Base-by-base conservation (phyloP, 2,797 vertebrate genomes). In the Sciurus carolinensis region DNA sequence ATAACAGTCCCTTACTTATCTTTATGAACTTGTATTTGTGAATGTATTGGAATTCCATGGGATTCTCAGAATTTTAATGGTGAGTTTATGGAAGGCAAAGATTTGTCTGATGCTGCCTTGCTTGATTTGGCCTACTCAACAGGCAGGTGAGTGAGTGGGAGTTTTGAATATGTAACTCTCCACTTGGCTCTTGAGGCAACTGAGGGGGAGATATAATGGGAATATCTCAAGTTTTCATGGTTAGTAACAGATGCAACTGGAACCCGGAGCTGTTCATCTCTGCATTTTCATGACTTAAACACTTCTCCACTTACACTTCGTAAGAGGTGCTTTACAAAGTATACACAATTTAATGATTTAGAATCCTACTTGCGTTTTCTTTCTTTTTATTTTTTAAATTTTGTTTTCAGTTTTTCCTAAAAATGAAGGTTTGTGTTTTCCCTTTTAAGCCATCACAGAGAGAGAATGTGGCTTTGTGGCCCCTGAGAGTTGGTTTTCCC, bases 401-500 rank as follows among this genome's bases (percentile, higher is more conserved):
- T 81, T n/a, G 5, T 18, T 57, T 92, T 64, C 42, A 36, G 26
- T 44, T 42, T 71, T 82, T 86, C 67, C 62, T 77, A 59, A 80
- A 92, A 88, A 42, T 44, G 47, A 42, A n/a, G 33, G 42, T 73
- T 83, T 90, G 15, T 12, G 47, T 93, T 85, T 89, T 87, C 30
- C 36, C 39, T 80, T 91, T 94, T 33, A 42, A 81, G n/a, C 88
- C 52, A 94, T 42, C 67, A 14, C 10, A 0, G 77, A 67, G 67
- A 81, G 76, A 86, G 57, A 18, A 42, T 39, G 22, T 84, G 72
- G 62, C 66, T 79, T 67, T 57, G 79, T 76, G 54, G 72, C 75
- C 83, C 96, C n/a, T 84, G 66, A 84, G 42, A 50, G 44, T 42
- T 47, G 59, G 75, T 80, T 94, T 90, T 75, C 71, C 59, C 83